phyloP scores from a whole-genome alignment of 2,888 invertebrate genomes.

The Diarsia dahlii region DNA sequence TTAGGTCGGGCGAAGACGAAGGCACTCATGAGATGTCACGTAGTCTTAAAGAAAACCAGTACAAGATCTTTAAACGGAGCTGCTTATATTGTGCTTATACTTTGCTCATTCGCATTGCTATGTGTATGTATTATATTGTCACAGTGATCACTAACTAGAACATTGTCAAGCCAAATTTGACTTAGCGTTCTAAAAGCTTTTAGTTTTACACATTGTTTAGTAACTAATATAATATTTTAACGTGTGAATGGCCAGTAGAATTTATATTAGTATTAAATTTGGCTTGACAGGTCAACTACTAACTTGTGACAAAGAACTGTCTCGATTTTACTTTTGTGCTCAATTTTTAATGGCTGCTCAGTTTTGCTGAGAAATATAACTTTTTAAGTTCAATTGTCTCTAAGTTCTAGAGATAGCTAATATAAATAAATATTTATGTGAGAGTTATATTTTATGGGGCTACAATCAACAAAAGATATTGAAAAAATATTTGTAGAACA shows the following conservation, averaged over 20 bases:
- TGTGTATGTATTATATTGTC: conserved; percentile 27
- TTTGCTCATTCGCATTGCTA: conserved; percentile 57
- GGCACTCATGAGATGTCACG: neutral
- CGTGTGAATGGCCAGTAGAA: conserved; percentile 70
- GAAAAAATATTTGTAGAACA: neutral
- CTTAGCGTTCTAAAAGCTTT: conserved; percentile 39
- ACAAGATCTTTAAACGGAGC: conserved; percentile 11
- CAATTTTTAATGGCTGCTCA: conserved; percentile 57
- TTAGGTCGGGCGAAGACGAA: neutral
- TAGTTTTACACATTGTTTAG: conserved; percentile 32
- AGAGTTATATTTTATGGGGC: conserved; percentile 7
- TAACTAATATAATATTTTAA: conserved; percentile 30
- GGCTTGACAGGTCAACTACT: conserved; percentile 57
- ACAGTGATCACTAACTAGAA: conserved; percentile 33
- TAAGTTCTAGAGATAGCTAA: conserved; percentile 32
- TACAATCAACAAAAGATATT: neutral
- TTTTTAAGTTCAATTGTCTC: conserved; percentile 43
- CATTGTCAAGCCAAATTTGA: conserved; percentile 62
- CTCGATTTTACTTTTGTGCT: conserved; percentile 37
- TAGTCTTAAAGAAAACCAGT: neutral
- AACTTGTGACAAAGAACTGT: conserved; percentile 22
- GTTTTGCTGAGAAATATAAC: conserved; percentile 34
- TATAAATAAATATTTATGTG: conserved; percentile 13
- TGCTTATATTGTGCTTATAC: conserved; percentile 49
- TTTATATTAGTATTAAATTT: conserved; percentile 57